These are phyloP conservation scores for Ecliptopera silaceata DNA, from an alignment of 2,888 invertebrate genomes.

Conservation along the genomic window DNA sequence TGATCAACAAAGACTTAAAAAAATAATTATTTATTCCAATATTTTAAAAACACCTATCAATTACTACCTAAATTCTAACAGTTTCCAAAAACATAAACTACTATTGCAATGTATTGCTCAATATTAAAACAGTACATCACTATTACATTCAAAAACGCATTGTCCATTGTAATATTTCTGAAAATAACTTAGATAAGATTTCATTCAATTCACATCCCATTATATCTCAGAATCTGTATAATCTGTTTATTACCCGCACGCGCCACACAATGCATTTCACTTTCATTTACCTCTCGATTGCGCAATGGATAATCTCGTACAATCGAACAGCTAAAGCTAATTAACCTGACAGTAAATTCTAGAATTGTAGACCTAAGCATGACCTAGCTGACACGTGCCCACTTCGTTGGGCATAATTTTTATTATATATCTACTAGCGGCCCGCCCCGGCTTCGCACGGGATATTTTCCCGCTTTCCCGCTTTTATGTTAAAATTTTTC, in stretches of 20 bases:
- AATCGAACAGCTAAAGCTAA: conserved; percentile 29
- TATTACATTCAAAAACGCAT: background rate
- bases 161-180: background rate
- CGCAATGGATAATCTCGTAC: conserved; percentile 28
- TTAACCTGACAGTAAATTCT: conserved; percentile 20
- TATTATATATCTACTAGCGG: no score
- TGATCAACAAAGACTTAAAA: no score
- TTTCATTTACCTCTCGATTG: conserved; percentile 30
- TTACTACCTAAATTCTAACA: no score
- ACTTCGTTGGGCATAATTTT: no score
- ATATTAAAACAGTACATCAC: background rate
- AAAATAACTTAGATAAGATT: conserved; percentile 1
- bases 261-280: conserved; percentile 24
- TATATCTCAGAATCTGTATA: conserved; percentile 11
- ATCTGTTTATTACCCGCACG: conserved; percentile 7
- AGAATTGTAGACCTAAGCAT: conserved; percentile 6
- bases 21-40: no score
- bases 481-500: no score
- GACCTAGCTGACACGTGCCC: no score
- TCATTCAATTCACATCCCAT: conserved; percentile 1
- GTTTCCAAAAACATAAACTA: no score
- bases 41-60: no score
- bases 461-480: no score
- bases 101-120: no score
- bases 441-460: no score